Evolutionary conservation across 2,797 vertebrate species (phyloP).

Genomic region (Crocidura indochinensis): DNA sequence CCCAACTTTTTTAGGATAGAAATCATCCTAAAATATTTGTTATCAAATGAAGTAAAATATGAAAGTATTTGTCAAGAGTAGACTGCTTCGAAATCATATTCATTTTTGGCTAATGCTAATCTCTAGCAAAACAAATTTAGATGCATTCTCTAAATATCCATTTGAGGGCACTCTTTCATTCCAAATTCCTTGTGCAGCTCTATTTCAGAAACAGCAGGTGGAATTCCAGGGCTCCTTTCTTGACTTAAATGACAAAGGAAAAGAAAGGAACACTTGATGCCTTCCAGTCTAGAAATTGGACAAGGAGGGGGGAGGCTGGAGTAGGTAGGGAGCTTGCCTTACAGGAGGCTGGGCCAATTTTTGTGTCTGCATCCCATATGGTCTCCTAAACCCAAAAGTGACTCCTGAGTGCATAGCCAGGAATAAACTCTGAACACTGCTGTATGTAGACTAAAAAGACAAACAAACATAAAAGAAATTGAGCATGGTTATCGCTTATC

Average conservation of each 20-base stretch:
- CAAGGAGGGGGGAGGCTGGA: too few species aligned
- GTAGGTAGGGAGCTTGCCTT: too few species aligned
- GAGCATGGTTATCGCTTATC: neutral
- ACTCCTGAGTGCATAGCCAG: too few species aligned
- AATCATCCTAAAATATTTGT: too few species aligned
- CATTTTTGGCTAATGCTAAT: neutral
- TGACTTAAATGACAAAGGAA: neutral
- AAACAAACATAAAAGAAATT: neutral
- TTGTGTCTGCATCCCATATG: too few species aligned
- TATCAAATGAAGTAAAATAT: too few species aligned
- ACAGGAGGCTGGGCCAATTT: too few species aligned
- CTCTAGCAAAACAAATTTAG: neutral
- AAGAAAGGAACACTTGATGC: neutral
- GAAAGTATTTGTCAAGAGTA: too few species aligned
- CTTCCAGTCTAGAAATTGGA: neutral
- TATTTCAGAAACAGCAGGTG: neutral
- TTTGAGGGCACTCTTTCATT: neutral
- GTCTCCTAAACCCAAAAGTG: too few species aligned
- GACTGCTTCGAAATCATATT: neutral
- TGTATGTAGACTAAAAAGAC: too few species aligned
- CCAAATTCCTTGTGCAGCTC: neutral
- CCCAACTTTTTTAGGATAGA: too few species aligned
- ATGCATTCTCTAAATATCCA: conserved; percentile 13
- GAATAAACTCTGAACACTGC: too few species aligned
- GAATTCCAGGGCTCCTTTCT: neutral